Base-by-base conservation (phyloP, 2,797 vertebrate species). In the Gambelia wislizenii region DNA sequence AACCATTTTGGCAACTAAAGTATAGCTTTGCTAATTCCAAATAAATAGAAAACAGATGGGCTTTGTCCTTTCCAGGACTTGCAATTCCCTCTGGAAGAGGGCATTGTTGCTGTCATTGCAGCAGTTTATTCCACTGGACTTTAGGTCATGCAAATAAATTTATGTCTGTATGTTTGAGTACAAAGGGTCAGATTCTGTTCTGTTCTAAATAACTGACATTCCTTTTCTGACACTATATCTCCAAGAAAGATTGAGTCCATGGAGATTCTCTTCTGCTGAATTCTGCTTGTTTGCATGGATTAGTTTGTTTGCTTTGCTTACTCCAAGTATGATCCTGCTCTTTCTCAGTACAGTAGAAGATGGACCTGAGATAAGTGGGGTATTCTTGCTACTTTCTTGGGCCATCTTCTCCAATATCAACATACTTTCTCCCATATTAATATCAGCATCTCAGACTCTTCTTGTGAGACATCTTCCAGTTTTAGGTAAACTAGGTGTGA, bases 31-130 rank as follows among this genome's bases (percentile, higher is more conserved):
- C 54, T 83, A 69, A 64, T 86, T 82, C 89, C 72, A 89, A 89
- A 77, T 84, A 86, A 89, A 89, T 83, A 89, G 79, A 89, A 89
- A 89, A 59, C 89, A 89, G 89, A 89, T 89, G 89, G 59, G 16
- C 59, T 67, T 83, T 69, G 79, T 82, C 49, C 39, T 76, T 82
- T 30, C 79, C 79, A 82, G 61, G 54, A 47, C 69, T 89, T 42
- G 18, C 44, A 59, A 9, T 59, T 42, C 33, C 77, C 69, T 25
- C 84, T 86, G 49, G 59, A 56, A 44, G 30, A 81, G 10, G n/a
- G 30, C 69, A 67, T 69, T 85, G 69, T 85, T 87, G 33, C 52
- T 18, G 49, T 84, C 20, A 70, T 83, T 83, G 86, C 70, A 82
- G 54, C 75, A 36, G 36, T 56, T 84, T 79, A 81, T 33, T 75